Base-by-base conservation (phyloP, 2,888 invertebrate species). In the Acanthosepion lycidas region DNA sequence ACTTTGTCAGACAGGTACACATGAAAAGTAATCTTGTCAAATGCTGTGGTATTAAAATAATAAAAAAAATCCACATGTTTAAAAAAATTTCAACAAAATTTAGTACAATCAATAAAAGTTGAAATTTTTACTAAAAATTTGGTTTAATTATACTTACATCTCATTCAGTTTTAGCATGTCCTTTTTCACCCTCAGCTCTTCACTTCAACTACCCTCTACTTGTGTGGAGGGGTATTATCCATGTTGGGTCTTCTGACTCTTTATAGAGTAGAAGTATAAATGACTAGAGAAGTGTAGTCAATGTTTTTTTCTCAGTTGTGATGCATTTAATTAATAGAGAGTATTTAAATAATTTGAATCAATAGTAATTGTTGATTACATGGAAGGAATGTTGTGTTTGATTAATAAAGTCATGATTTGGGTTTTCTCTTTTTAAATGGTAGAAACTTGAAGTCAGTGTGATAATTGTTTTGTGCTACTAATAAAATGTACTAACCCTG, bases 301-400 rank as follows among this genome's bases (percentile, higher is more conserved):
- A 78, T n/a, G 9, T n/a, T 78, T 28, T 78, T n/a, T 12, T 78
- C 33, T 78, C 9, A 15, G 15, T 18, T 78, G 78, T 78, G n/a
- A 78, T n/a, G 78, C 33, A 78, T 78, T 78, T 78, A 78, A n/a
- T 78, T 33, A 33, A 4, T 59, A 59, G 59, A 59, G 59, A 59
- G 20, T 59, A 28, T 12, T 9, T 78, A n/a, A n/a, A n/a, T n/a
- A 33, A n/a, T 78, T 33, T 33, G 15, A 33, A 78, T 78, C 12
- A n/a, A 78, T 78, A n/a, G 33, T 78, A 78, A n/a, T 9, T 78
- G 9, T 78, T 78, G 78, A 78, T 78, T n/a, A 78, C 78, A 18
- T 78, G 78, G 78, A 78, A 78, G 78, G 78, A 78, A 78, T 78
- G 78, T 78, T 4, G n/a, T 78, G 78, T 78, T 78, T 78, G 78